Evolutionary conservation across 2,113 vertebrate genomes (phyloP).

Genomic region (Aspidoscelis tigris): DNA sequence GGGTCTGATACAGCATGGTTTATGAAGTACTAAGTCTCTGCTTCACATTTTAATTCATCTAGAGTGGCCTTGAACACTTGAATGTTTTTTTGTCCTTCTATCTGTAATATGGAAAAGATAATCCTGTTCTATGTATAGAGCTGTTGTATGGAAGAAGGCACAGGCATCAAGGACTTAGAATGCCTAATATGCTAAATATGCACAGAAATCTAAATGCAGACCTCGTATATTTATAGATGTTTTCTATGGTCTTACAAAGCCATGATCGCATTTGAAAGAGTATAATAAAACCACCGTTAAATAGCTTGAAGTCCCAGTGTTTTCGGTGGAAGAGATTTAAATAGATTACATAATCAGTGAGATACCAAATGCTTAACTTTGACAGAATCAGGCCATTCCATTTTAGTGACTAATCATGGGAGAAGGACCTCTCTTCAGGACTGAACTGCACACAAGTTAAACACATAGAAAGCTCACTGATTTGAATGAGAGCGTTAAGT

Average conservation of each 20-base stretch:
- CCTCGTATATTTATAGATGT: background rate
- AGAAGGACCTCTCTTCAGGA: background rate
- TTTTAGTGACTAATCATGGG: background rate
- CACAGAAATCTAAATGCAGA: background rate
- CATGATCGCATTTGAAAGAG: background rate
- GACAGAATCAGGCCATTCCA: background rate
- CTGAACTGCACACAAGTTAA: background rate
- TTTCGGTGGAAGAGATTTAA: slow-evolving; percentile 3
- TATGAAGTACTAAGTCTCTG: background rate
- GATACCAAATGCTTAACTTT: background rate
- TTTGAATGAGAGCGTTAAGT: background rate
- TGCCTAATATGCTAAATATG: background rate
- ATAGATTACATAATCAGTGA: too few species aligned
- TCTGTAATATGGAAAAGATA: background rate
- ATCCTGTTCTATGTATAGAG: background rate
- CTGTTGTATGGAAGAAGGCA: background rate
- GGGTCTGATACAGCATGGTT: too few species aligned
- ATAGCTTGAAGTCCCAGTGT: background rate
- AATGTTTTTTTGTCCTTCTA: background rate
- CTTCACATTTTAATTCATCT: background rate
- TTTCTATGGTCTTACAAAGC: background rate
- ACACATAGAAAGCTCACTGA: background rate
- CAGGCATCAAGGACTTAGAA: background rate
- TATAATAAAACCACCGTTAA: background rate
- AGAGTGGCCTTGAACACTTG: background rate